Percentiles rank a stretch among this genome's conserved stretches.
These are phyloP conservation scores for Poicephalus gulielmi DNA, from an alignment of 2,113 vertebrate species.

Conservation along the genomic window DNA sequence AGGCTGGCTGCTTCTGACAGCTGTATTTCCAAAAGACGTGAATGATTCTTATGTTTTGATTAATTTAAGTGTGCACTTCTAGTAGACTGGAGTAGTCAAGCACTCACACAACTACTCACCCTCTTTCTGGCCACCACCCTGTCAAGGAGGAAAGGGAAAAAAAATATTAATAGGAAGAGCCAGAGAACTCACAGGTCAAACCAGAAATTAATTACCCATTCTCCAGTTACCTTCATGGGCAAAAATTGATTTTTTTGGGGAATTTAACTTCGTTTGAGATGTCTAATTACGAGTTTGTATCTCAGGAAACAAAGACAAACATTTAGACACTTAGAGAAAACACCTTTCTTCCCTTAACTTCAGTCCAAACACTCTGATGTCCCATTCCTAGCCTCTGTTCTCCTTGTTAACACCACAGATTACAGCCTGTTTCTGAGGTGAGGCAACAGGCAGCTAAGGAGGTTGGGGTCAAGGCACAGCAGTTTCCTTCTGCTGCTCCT, in stretches of 20 bases:
- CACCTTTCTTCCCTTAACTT: not conserved
- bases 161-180: not conserved
- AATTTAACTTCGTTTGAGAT: not conserved
- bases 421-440: not conserved
- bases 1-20: not conserved
- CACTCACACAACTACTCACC: not conserved
- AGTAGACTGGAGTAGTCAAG: not conserved
- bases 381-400: not conserved
- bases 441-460: fast-evolving
- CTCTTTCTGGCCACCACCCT: not conserved
- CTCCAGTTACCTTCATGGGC: not conserved
- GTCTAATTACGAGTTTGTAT: not conserved
- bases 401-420: not conserved
- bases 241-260: not conserved
- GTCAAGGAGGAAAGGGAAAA: not conserved
- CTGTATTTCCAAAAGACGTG: not conserved
- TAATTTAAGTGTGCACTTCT: not conserved
- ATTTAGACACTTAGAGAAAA: not conserved
- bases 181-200: not conserved
- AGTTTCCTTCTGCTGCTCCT: not conserved
- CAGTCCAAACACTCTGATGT: not conserved
- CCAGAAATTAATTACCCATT: not conserved
- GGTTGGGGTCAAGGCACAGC: fast-evolving
- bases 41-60: not conserved
- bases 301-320: not conserved